These are phyloP conservation scores for Drosophila meridionalis DNA, from an alignment of 2,888 invertebrate genomes.

Conservation along the genomic window DNA sequence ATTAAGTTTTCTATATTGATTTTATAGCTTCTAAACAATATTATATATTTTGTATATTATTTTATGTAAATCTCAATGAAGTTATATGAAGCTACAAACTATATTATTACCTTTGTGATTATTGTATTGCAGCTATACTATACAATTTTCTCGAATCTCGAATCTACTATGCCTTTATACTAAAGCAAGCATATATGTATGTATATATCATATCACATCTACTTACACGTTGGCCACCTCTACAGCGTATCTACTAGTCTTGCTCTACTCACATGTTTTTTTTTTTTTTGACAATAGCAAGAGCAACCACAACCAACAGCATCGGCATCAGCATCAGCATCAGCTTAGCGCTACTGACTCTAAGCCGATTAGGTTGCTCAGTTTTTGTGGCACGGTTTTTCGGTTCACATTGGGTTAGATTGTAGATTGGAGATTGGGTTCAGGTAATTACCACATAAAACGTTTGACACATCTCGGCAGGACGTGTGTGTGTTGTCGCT, in stretches of 20 bases:
- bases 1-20: too few relatives aligned
- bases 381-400: slow-evolving; percentile 32
- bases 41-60: too few relatives aligned
- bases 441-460: slow-evolving; percentile 60
- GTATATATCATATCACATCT: background rate
- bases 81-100: too few relatives aligned
- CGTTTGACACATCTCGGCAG: slow-evolving; percentile 50
- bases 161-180: too few relatives aligned
- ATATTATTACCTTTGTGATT: too few relatives aligned
- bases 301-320: slow-evolving; percentile 10
- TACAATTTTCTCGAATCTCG: too few relatives aligned
- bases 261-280: background rate
- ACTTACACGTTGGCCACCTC: background rate
- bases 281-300: slow-evolving; percentile 27
- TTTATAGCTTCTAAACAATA: too few relatives aligned
- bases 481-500: slow-evolving; percentile 8
- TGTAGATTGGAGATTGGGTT: slow-evolving; percentile 19
- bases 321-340: slow-evolving; percentile 7
- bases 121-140: too few relatives aligned
- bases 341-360: slow-evolving; percentile 41
- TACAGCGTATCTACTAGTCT: slow-evolving; percentile 11
- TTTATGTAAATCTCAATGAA: too few relatives aligned
- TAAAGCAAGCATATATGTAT: too few relatives aligned
- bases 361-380: slow-evolving; percentile 61
- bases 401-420: slow-evolving; percentile 17